Evolutionary conservation across 2,113 vertebrate species (phyloP).

Genomic region (Thunnus maccoyii): DNA sequence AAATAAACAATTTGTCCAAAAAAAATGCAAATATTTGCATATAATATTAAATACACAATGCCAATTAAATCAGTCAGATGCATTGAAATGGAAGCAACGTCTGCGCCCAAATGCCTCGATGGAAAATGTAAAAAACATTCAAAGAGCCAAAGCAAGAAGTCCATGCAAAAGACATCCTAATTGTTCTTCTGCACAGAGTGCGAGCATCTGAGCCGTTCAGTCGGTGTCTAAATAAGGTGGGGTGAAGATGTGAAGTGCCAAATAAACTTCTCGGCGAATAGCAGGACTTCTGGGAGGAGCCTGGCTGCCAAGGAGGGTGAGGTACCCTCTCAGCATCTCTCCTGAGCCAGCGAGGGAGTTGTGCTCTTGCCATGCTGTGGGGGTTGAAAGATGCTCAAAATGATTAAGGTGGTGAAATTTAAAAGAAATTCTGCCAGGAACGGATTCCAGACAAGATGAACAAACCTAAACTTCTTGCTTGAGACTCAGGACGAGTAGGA

Average conservation of each 20-base stretch:
- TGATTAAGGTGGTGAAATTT: conserved; percentile 11
- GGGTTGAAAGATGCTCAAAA: conserved; percentile 54
- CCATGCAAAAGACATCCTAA: conserved; percentile 16
- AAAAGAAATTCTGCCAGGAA: conserved; percentile 13
- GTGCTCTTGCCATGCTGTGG: conserved; percentile 40
- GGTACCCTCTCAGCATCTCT: conserved; percentile 76
- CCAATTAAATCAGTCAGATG: conserved; percentile 1
- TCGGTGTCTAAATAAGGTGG: conserved; percentile 63
- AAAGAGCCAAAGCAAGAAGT: not conserved
- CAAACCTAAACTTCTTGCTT: conserved; percentile 39
- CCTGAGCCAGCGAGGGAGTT: conserved; percentile 62
- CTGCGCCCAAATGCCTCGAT: not conserved
- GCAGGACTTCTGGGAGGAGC: conserved; percentile 84
- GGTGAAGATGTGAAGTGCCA: conserved; percentile 56
- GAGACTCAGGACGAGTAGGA: conserved; percentile 30
- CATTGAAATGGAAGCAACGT: not conserved
- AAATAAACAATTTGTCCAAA: not conserved
- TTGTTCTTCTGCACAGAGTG: conserved; percentile 1
- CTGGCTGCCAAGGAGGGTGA: conserved; percentile 60
- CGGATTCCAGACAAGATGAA: conserved; percentile 41
- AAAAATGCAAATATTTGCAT: conserved; percentile 16
- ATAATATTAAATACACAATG: not conserved
- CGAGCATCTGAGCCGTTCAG: conserved; percentile 17
- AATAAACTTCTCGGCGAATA: conserved; percentile 80
- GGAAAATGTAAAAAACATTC: conserved; percentile 6